Base-by-base conservation (phyloP, 2,113 vertebrate genomes). In the Stigmatopora nigra region DNA sequence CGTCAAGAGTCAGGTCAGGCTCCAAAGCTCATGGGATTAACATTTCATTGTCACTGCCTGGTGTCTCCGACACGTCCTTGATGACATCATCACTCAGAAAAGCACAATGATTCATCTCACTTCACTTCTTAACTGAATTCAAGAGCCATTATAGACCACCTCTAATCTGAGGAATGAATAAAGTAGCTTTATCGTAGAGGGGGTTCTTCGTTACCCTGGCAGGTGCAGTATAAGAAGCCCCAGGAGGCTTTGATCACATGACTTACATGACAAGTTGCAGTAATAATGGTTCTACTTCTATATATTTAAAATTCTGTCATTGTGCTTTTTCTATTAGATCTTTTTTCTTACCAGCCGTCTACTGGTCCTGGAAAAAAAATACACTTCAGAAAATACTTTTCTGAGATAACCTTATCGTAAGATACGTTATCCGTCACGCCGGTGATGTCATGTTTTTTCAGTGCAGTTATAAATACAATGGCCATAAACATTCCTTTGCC, bases 371-470 rank as follows among this genome's bases (percentile, higher is more conserved):
- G 65, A 75, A 68, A 80, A 78, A 68, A 80, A 78, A 68, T 46
- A 19, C 4, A 19, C 60, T 14, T 65, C 20, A 69, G 67, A 74
- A 77, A 79, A 77, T 65, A n/a, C 65, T 19, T 46, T 65, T 63
- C 36, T 13, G 19, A 73, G 83, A 84, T 81, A 85, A 75, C 78
- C 70, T 77, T 86, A 87, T 86, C 84, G 65, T 49, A 47, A 71
- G 72, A 81, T 64, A 81, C 64, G 76, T 77, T 86, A 83, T 84
- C 83, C 69, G 80, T 81, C 81, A 83, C 73, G 67, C 75, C 67
- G 75, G 79, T 86, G 86, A 84, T 87, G 85, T 87, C 85, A 82
- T 81, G 61, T 66, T 67, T 77, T 78, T 80, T 71, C 72, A 82
- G 75, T 61, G 68, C 58, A 5, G 72, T 81, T 84, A 84, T 79